A percentile compares a stretch with the other conserved stretches of the same genome.
These are phyloP conservation scores for Cryptophagus acutangulus DNA, from an alignment of 2,888 invertebrate species.

Conservation along the genomic window DNA sequence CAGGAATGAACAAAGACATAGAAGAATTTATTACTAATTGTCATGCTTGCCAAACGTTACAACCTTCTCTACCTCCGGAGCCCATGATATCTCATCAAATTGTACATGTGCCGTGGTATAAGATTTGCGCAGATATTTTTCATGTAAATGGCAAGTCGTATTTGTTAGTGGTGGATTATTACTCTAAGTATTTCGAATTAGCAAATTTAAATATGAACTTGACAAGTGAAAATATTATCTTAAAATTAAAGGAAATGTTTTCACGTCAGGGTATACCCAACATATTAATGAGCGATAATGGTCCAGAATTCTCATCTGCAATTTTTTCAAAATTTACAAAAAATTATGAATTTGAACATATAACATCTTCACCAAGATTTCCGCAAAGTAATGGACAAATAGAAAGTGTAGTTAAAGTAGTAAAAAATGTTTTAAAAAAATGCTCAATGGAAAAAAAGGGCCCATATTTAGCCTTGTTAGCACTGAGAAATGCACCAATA, in stretches of 20 bases:
- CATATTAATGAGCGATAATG: slow-evolving; percentile 18
- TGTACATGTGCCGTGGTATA: background rate
- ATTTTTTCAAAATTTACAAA: slow-evolving; percentile 14
- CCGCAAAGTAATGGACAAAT: slow-evolving; percentile 16
- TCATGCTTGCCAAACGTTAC: too few relatives aligned
- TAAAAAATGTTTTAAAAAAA: slow-evolving; percentile 23
- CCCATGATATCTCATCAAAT: slow-evolving; percentile 1
- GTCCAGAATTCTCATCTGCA: slow-evolving; percentile 9
- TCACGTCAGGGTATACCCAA: slow-evolving; percentile 18
- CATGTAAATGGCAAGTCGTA: background rate
- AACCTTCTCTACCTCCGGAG: slow-evolving; percentile 1
- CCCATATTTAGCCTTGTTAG: slow-evolving; percentile 21
- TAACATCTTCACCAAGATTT: slow-evolving; percentile 10
- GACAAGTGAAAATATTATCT: slow-evolving; percentile 3
- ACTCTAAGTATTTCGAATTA: slow-evolving; percentile 6
- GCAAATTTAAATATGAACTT: slow-evolving; percentile 9
- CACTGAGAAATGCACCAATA: slow-evolving; percentile 20
- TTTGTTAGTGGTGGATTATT: background rate
- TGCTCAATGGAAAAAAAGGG: slow-evolving; percentile 18
- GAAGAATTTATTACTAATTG: slow-evolving; percentile 2
- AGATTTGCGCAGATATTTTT: background rate
- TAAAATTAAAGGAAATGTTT: slow-evolving; percentile 19
- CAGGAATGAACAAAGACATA: slow-evolving; percentile 9
- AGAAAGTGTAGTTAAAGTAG: slow-evolving; percentile 22
- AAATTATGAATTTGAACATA: slow-evolving; percentile 16